Evolutionary conservation across 2,113 vertebrate species (phyloP).

Genomic region (Mus spicilegus): DNA sequence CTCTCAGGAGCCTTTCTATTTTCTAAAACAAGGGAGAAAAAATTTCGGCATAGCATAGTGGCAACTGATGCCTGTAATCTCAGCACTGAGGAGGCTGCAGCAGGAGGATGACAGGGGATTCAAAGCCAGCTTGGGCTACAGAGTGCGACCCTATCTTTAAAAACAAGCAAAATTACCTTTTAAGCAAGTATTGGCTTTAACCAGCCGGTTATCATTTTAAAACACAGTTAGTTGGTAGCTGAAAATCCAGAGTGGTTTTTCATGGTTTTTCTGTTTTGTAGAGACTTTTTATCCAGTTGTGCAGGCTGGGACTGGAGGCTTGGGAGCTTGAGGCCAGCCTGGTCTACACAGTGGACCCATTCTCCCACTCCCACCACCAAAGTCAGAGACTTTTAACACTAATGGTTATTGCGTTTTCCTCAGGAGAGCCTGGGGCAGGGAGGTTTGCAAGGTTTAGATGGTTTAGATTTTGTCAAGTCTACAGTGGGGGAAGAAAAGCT

Average conservation of each 20-base stretch:
- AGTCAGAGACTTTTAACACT: not conserved
- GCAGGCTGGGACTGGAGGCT: not conserved
- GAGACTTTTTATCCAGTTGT: not conserved
- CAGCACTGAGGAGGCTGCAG: not conserved
- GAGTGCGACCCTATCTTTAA: not conserved
- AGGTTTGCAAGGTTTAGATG: not conserved
- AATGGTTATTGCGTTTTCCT: not conserved
- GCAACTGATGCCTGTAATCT: not conserved
- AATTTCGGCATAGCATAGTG: not conserved
- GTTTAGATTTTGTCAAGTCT: not conserved
- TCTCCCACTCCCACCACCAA: not conserved
- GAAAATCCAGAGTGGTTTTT: not conserved
- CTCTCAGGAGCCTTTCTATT: not conserved
- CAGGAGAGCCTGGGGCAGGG: not conserved
- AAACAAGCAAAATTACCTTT: not conserved
- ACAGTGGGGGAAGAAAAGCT: not conserved
- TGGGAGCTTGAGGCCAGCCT: not conserved
- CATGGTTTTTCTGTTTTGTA: not conserved
- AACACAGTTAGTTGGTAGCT: not conserved
- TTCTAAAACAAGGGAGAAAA: not conserved
- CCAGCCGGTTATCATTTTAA: not conserved
- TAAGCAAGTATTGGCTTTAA: conserved; percentile 5
- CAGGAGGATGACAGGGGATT: not conserved
- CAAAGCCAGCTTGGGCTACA: not conserved
- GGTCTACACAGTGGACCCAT: not conserved